These are phyloP conservation scores for Magallana gigas DNA, from an alignment of 1,140 invertebrate species.

Conservation along the genomic window DNA sequence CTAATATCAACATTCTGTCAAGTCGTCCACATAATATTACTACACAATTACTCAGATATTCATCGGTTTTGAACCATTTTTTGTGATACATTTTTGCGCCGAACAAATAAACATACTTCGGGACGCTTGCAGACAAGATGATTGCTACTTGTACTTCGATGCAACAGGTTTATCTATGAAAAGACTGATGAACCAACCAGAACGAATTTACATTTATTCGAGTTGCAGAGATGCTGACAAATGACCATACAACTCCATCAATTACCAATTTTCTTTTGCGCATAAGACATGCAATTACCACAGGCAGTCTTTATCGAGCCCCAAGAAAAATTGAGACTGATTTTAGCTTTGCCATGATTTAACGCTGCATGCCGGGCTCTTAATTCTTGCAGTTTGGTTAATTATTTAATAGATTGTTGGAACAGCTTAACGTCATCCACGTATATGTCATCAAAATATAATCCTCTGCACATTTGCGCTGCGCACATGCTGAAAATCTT, in stretches of 20 bases:
- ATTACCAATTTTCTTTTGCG: neutral
- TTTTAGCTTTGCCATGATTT: no score
- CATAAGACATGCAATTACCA: neutral
- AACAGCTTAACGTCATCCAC: neutral
- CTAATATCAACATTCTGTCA: no score
- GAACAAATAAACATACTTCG: slow-evolving; percentile 6
- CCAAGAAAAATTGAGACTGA: no score
- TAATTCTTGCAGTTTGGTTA: no score
- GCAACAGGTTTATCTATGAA: slow-evolving; percentile 25
- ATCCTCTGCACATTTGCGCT: neutral
- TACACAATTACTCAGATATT: neutral
- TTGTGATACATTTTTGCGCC: slow-evolving; percentile 16
- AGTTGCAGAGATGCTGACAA: slow-evolving; percentile 6
- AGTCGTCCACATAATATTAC: no score
- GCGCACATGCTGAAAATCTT: neutral
- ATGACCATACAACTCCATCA: neutral
- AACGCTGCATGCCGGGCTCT: no score
- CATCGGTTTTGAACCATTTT: neutral
- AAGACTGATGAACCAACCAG: neutral
- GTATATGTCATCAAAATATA: neutral
- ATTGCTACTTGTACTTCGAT: slow-evolving; percentile 29
- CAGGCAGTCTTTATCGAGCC: no score
- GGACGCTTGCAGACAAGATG: slow-evolving; percentile 9
- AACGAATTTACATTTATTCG: slow-evolving; percentile 1
- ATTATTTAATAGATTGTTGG: neutral